Percentiles rank a stretch among this genome's conserved stretches.
Evolutionary conservation across 2,888 invertebrate species (phyloP).

Genomic region (Hypena proboscidalis): DNA sequence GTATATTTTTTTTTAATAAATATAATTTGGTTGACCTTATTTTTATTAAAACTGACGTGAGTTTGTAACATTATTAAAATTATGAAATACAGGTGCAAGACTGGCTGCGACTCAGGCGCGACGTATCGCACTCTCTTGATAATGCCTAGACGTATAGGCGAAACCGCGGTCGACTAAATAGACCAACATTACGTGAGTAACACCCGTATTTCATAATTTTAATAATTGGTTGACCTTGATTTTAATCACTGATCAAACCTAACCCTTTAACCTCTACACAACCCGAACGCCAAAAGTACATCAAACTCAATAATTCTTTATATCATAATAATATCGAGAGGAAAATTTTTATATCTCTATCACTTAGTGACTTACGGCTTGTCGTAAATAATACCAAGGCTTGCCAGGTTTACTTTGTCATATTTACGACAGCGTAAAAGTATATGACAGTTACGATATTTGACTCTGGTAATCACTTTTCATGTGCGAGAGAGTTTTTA

Average conservation of each 20-base stretch:
- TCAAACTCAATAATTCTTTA: conserved; percentile 46
- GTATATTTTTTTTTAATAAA: too few species aligned
- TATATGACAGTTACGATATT: conserved; percentile 36
- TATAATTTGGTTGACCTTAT: too few species aligned
- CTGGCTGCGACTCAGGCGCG: too few species aligned
- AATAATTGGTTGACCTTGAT: neutral
- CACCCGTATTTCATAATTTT: too few species aligned
- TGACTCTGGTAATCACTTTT: conserved; percentile 51
- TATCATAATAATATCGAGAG: conserved; percentile 45
- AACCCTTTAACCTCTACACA: neutral
- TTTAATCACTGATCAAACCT: neutral
- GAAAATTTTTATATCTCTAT: conserved; percentile 68
- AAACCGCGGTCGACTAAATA: too few species aligned
- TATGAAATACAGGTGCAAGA: too few species aligned
- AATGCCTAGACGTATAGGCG: too few species aligned
- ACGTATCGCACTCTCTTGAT: too few species aligned
- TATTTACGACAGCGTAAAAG: conserved; percentile 65
- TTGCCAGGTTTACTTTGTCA: conserved; percentile 78
- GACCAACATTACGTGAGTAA: too few species aligned
- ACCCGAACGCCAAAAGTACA: conserved; percentile 16
- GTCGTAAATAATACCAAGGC: conserved; percentile 74
- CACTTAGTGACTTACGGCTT: conserved; percentile 75
- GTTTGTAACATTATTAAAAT: too few species aligned
- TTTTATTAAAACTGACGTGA: too few species aligned
- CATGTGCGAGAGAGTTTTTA: conserved; percentile 17